Evolutionary conservation across 2,797 vertebrate genomes (phyloP).

Genomic region (Serranus cabrilla): DNA sequence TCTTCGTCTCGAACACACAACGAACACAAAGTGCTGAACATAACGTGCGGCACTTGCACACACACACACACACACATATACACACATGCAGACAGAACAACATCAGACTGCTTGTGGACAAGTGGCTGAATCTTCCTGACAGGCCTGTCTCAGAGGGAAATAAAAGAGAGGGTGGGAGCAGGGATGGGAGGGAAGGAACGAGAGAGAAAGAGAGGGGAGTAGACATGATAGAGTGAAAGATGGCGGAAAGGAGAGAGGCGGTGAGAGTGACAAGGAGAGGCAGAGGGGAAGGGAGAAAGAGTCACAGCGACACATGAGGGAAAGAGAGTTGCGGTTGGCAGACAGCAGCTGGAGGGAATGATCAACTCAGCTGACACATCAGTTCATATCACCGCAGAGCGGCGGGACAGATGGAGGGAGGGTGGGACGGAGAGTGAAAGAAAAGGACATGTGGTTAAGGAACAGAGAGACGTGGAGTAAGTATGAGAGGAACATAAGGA

Average conservation of each 20-base stretch:
- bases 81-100: conserved; percentile 46
- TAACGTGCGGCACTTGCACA: conserved; percentile 30
- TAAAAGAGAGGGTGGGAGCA: conserved; percentile 60
- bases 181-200: conserved; percentile 44
- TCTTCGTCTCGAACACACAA: conserved; percentile 18
- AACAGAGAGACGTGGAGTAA: conserved; percentile 46
- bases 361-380: conserved; percentile 83
- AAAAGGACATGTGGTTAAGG: conserved; percentile 57
- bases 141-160: conserved; percentile 66
- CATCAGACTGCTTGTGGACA: conserved; percentile 65
- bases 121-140: conserved; percentile 74
- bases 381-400: conserved; percentile 72
- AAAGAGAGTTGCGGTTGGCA: conserved; percentile 73
- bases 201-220: conserved; percentile 44
- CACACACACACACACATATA: conserved; percentile 6
- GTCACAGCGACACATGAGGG: conserved; percentile 67
- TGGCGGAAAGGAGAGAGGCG: conserved; percentile 51
- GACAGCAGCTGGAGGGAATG: conserved; percentile 82
- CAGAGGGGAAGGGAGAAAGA: conserved; percentile 59
- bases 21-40: conserved; percentile 38
- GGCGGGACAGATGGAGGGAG: conserved; percentile 65
- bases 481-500: conserved; percentile 38
- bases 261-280: conserved; percentile 71
- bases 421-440: conserved; percentile 44
- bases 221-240: conserved; percentile 71